These are phyloP conservation scores for Orthosia gracilis DNA, from an alignment of 2,888 invertebrate species.

Conservation along the genomic window DNA sequence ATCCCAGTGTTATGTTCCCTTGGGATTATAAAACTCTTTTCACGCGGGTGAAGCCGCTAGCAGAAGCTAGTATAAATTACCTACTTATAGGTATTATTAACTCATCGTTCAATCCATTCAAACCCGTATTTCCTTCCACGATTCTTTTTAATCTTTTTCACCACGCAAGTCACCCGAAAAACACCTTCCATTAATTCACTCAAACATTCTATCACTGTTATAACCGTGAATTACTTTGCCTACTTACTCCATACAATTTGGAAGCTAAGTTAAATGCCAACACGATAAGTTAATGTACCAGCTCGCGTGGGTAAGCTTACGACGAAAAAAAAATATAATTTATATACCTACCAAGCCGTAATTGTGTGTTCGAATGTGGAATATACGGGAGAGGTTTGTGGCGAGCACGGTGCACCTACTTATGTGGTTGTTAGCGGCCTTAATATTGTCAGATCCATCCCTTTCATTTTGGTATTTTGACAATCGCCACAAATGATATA, in stretches of 20 bases:
- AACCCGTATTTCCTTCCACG: not conserved
- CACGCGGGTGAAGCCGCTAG: too few species aligned
- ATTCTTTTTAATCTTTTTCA: constrained; percentile 15
- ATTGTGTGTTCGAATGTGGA: constrained; percentile 36
- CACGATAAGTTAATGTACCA: constrained; percentile 27
- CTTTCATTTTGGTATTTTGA: too few species aligned
- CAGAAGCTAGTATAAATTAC: too few species aligned
- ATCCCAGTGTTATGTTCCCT: too few species aligned
- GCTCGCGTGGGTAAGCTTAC: constrained; percentile 18
- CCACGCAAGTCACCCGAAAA: constrained; percentile 33
- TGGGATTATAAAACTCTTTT: too few species aligned
- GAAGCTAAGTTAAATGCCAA: constrained; percentile 52
- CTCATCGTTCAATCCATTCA: not conserved
- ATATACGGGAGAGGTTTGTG: not conserved
- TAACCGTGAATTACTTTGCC: constrained; percentile 43
- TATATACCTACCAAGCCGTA: constrained; percentile 37
- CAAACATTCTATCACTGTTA: constrained; percentile 37
- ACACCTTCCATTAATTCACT: constrained; percentile 43
- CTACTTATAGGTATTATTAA: too few species aligned
- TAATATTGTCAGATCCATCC: not conserved
- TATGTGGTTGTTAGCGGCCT: not conserved
- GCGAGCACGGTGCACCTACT: not conserved
- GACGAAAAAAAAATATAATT: constrained; percentile 44
- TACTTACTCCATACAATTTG: constrained; percentile 43
- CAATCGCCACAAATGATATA: too few species aligned